phyloP scores from a whole-genome alignment of 2,113 vertebrate species.

The Euleptes europaea region DNA sequence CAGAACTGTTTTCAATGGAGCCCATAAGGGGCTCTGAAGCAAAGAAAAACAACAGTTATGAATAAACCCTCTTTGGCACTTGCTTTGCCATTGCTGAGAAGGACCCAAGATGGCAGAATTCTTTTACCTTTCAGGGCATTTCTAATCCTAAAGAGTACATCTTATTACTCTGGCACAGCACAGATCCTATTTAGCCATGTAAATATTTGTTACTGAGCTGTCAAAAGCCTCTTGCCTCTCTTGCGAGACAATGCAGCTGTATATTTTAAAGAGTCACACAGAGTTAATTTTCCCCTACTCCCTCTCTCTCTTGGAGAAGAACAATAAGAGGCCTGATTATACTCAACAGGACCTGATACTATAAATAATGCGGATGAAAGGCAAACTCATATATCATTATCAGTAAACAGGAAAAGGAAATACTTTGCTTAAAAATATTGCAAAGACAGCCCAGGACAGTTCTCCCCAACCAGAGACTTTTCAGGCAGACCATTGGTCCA shows the following conservation, averaged over 20 bases:
- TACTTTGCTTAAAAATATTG: neutral
- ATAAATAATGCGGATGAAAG: neutral
- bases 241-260: neutral
- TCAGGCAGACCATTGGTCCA: too few relatives aligned
- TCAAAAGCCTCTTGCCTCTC: neutral
- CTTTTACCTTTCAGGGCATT: neutral
- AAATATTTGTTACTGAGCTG: neutral
- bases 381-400: neutral
- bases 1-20: slow-evolving; percentile 45
- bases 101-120: slow-evolving; percentile 1
- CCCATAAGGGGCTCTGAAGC: slow-evolving; percentile 46
- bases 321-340: neutral
- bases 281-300: neutral
- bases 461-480: neutral
- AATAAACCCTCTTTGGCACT: slow-evolving; percentile 29
- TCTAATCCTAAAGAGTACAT: neutral
- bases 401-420: neutral
- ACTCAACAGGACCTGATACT: neutral
- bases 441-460: neutral
- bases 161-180: neutral
- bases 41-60: slow-evolving; percentile 50
- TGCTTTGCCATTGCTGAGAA: slow-evolving; percentile 17
- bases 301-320: neutral
- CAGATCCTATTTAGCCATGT: neutral
- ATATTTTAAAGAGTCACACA: neutral